These are phyloP conservation scores for Phalacrocorax carbo DNA, from an alignment of 2,113 vertebrate genomes.

Conservation along the genomic window DNA sequence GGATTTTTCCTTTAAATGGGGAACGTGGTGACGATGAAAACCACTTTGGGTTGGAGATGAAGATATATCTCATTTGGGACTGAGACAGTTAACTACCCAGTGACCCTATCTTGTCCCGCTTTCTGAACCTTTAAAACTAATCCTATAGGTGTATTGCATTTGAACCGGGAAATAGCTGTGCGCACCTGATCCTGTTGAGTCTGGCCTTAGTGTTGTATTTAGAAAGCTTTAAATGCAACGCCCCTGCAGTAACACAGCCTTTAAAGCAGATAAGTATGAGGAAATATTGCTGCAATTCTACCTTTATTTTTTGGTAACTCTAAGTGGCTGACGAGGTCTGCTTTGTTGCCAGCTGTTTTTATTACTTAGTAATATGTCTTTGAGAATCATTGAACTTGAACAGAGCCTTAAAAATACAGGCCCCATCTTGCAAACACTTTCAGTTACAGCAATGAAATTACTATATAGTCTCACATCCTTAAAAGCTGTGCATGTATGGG, in stretches of 20 bases:
- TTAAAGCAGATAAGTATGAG: background rate
- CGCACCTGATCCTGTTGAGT: background rate
- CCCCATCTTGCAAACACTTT: background rate
- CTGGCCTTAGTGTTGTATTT: background rate
- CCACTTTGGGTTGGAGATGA: background rate
- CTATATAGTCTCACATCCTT: background rate
- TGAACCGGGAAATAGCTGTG: background rate
- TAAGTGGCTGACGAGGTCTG: background rate
- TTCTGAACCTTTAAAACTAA: background rate
- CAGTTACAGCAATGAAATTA: background rate
- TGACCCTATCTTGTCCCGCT: background rate
- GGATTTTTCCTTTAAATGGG: background rate
- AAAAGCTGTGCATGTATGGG: background rate
- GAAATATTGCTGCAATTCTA: background rate
- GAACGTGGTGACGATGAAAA: rapidly evolving
- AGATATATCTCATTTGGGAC: background rate
- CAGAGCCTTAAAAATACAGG: background rate
- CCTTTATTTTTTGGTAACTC: background rate
- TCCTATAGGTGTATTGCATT: background rate
- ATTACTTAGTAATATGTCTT: background rate
- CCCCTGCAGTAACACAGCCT: background rate
- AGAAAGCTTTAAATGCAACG: background rate
- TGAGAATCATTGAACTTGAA: background rate
- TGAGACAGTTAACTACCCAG: background rate
- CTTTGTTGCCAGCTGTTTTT: background rate